Conservation (phyloP, 2,888 invertebrate genomes). For the Ormia ochracea region DNA sequence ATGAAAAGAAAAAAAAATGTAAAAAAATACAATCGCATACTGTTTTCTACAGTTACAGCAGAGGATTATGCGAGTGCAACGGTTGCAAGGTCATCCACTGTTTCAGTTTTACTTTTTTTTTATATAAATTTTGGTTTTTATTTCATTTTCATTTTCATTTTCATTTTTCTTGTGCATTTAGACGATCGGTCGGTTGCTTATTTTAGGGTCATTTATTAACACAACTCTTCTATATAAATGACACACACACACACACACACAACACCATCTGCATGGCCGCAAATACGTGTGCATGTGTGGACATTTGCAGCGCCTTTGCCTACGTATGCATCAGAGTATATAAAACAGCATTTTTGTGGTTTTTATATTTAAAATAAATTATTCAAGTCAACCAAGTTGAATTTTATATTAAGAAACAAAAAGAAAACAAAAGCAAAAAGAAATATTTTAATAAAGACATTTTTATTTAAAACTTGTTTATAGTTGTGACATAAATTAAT, state of each 20-base stretch:
- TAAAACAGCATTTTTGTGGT: slow-evolving; percentile 44
- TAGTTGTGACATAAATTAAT: neutral
- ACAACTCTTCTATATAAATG: slow-evolving; percentile 36
- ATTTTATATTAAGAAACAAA: neutral
- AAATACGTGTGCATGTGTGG: neutral
- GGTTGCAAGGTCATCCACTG: slow-evolving; percentile 76
- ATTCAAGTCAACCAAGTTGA: slow-evolving; percentile 13
- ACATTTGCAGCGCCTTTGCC: slow-evolving; percentile 32
- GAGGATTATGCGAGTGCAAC: slow-evolving; percentile 67
- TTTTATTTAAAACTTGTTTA: slow-evolving; percentile 54
- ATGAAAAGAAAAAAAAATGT: no score
- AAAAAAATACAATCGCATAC: slow-evolving; percentile 30
- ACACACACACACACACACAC: neutral
- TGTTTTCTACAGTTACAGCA: slow-evolving; percentile 43
- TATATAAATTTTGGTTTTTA: slow-evolving; percentile 27
- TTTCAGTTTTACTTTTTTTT: slow-evolving; percentile 36
- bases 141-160: slow-evolving; percentile 24
- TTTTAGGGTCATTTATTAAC: slow-evolving; percentile 26
- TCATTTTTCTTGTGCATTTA: slow-evolving; percentile 5
- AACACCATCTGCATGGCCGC: no score
- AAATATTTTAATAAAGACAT: slow-evolving; percentile 21
- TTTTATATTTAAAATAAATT: slow-evolving; percentile 40
- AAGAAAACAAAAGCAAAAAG: neutral
- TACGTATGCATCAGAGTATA: neutral
- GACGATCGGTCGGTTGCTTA: neutral